These are phyloP conservation scores for Nemotelus nigrinus DNA, from an alignment of 2,888 invertebrate species.

Conservation along the genomic window DNA sequence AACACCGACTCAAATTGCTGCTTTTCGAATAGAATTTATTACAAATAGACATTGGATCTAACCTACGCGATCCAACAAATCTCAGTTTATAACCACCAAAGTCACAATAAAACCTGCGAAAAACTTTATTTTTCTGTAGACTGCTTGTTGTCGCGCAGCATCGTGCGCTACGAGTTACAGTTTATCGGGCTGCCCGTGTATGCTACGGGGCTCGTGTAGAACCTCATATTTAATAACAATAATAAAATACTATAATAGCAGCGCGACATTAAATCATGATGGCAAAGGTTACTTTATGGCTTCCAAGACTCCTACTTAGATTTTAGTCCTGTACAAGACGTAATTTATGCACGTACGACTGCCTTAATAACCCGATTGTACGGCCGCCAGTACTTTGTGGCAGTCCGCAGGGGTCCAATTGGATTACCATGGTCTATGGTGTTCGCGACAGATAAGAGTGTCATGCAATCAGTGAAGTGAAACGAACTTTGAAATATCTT, in stretches of 20 bases:
- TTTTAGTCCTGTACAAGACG: conserved; percentile 10
- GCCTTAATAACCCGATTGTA: conserved; percentile 43
- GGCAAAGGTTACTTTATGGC: conserved; percentile 44
- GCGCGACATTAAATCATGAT: conserved; percentile 42
- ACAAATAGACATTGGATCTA: neutral
- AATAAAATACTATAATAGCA: conserved; percentile 35
- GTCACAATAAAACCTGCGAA: conserved; percentile 27
- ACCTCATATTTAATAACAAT: conserved; percentile 35
- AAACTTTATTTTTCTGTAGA: conserved; percentile 26
- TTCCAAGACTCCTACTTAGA: conserved; percentile 16
- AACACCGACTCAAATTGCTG: conserved; percentile 10
- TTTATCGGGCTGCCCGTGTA: neutral
- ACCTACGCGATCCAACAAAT: conserved; percentile 39
- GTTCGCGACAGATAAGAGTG: conserved; percentile 25
- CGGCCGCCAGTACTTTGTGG: conserved; percentile 33
- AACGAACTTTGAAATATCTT: neutral
- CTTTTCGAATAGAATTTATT: conserved; percentile 28
- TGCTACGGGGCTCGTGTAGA: neutral
- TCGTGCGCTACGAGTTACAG: neutral
- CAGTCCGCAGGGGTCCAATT: conserved; percentile 42
- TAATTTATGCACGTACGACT: conserved; percentile 42
- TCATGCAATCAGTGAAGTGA: conserved; percentile 31
- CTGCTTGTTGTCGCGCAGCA: conserved; percentile 19
- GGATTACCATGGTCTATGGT: conserved; percentile 10
- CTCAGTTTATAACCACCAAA: conserved; percentile 23